Base-by-base conservation (phyloP, 1,140 invertebrate genomes). In the Scaptomyza montana region DNA sequence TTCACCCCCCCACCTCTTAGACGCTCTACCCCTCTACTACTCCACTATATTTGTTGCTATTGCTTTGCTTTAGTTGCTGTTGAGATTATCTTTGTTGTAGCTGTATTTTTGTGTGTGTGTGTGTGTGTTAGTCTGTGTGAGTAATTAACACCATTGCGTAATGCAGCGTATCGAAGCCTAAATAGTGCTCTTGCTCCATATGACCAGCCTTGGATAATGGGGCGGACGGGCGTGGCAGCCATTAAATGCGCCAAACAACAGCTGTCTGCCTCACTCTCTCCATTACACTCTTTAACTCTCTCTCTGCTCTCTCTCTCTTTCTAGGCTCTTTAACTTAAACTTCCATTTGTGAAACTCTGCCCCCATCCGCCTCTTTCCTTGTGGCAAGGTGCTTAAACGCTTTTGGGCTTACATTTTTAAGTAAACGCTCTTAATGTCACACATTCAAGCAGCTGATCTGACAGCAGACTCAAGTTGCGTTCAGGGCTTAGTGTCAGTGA, bases 101-200 rank as follows among this genome's bases (percentile, higher is more conserved):
- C 43, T 50, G 36, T 43, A 53, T 41, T 30, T 47, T 39, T 36
- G 46, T 69, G 50, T 50, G 8, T 13, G 19, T 55, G 28, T 59
- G 53, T 70, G 30, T 50, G 25, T 61, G 13, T 63, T 59, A 74
- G 74, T 67, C 62, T 85, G 78, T 90, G 78, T 80, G 85, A 50
- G 87, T 90, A 90, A 90, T 90, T 90, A 90, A 90, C 87, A 90
- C 87, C 87, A 90, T 90, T 90, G 87, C 87, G 87, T 90, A 90
- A 90, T 90, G 87, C 87, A 90, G 87, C 87, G 86, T 90, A 90
- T 90, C 87, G 87, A 90, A 90, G 87, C 87, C 87, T 90, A 82
- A 86, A 86, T 90, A 90, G 87, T 90, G 87, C 87, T 36, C 33
- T 43, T 87, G 84, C 84, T 89, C 84, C 84, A 89, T 80, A 89